Evolutionary conservation across 2,888 invertebrate species (phyloP).

Genomic region (Drosophila melanosoma): DNA sequence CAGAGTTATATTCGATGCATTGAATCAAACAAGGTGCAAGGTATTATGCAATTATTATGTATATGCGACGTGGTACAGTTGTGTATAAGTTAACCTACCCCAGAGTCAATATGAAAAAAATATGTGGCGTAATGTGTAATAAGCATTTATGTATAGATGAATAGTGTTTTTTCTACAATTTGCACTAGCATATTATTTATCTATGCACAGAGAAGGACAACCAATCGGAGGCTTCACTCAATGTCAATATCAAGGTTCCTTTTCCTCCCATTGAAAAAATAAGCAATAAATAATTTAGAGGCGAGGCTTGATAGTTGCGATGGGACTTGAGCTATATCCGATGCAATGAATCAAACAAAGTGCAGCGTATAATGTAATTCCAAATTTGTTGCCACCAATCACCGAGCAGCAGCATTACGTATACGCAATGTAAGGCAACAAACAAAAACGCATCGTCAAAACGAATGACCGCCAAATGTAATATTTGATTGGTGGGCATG

Average conservation of each 20-base stretch:
- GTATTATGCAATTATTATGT: not conserved
- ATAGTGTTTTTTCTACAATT: not conserved
- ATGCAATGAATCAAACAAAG: not conserved
- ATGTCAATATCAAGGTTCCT: not conserved
- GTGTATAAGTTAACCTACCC: not conserved
- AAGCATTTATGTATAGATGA: not conserved
- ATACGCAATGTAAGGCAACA: constrained; percentile 18
- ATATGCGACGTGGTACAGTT: not conserved
- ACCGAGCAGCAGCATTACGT: constrained; percentile 29
- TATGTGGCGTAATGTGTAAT: not conserved
- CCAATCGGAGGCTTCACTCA: not conserved
- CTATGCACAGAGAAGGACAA: not conserved
- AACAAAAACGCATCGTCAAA: constrained; percentile 1
- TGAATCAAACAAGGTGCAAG: not conserved
- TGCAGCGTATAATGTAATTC: constrained; percentile 7
- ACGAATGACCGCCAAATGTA: constrained; percentile 16
- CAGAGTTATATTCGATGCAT: no score
- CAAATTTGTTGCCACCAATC: constrained; percentile 28
- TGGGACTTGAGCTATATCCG: not conserved
- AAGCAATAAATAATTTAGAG: not conserved
- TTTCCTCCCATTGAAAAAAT: not conserved
- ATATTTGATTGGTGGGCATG: constrained; percentile 6
- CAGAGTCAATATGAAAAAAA: not conserved
- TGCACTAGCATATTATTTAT: not conserved
- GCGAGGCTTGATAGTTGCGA: not conserved